phyloP scores from a whole-genome alignment of 37 sponge, comb jelly and placozoan species.

The Crambe crambe region DNA sequence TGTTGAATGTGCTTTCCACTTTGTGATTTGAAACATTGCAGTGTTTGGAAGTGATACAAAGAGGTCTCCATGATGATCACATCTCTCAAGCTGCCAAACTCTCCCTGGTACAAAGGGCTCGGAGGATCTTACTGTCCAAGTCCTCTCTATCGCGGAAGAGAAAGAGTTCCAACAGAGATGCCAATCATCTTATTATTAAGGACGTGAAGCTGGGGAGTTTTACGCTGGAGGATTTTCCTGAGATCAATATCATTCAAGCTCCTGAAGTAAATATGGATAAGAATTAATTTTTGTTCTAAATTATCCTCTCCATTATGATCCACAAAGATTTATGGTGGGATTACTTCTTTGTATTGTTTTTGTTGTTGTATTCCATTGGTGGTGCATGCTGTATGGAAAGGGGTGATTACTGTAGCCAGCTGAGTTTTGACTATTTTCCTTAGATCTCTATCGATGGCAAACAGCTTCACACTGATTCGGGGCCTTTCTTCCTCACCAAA shows the following conservation, averaged over 20 bases:
- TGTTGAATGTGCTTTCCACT: no score
- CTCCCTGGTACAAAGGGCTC: constrained; percentile 59
- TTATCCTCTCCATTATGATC: no score
- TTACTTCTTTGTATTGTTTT: no score
- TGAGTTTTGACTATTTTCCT: no score
- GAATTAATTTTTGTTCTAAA: background rate
- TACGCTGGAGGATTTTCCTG: constrained; percentile 39
- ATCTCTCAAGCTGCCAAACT: constrained; percentile 34
- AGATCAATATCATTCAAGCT: constrained; percentile 22
- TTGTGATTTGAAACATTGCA: no score
- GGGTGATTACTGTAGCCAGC: no score
- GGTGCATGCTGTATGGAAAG: no score
- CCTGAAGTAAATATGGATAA: constrained; percentile 21
- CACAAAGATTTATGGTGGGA: no score
- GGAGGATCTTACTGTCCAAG: constrained; percentile 29
- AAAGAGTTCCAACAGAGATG: background rate
- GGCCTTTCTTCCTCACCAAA: constrained; percentile 11
- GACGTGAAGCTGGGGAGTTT: background rate
- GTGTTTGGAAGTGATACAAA: constrained; percentile 57
- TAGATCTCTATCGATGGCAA: constrained; percentile 16
- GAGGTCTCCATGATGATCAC: constrained; percentile 46
- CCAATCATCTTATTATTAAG: background rate
- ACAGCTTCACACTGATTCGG: background rate
- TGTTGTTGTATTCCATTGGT: background rate
- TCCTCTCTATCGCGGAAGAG: background rate